Evolutionary conservation across 53 echinoderm and acorn worm genomes (phyloP), one percentile per base, ranked within the genome.

Genomic region (Stichopus horrens): DNA sequence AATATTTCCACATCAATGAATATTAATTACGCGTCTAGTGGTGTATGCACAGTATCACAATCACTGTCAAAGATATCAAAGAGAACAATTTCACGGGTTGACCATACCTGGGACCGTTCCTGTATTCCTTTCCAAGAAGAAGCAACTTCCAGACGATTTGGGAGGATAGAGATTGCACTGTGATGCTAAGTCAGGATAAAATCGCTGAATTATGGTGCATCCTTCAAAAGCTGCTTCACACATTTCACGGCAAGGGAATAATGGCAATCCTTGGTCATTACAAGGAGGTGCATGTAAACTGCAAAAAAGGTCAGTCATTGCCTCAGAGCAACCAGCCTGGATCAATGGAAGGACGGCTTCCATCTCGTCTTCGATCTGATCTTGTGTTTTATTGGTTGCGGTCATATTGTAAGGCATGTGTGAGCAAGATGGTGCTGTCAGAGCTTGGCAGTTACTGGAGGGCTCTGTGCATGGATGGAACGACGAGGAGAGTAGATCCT

Each of bases 201-300:
- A 10, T 7, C 16, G 63, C 63, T 63, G 63, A 10, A 63, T 10
- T 13, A 63, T 63, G 5, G 63, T 18, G 23, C 90, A 90, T 13
- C 80, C 74, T 13, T 83, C 73, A 21, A 73, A 18, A 19, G 90
- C 90, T 53, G 83, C 90, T 55, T 83, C 84, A 53, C 90, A 90
- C 54, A 90, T 53, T 54, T 73, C 83, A 21, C 85, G 71, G 55
- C 90, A 90, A 7, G 90, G 90, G 16, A 83, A 37, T 37, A 37
- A 37, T 37, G 37, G 37, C 37, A 37, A 37, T 37, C 37, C 37
- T 37, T 0, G 0, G 37, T 37, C 37, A 37, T 37, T 2, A 37
- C 37, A 37, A 37, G 82, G 82, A 5, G 82, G 82, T 5, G 82
- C 82, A 81, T 81, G 14, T 21, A 81, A 11, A 55, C 9, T 54